Percentiles rank a stretch among this genome's conserved stretches.
phyloP scores from a whole-genome alignment of 2,113 vertebrate species.

The Tor tambroides region DNA sequence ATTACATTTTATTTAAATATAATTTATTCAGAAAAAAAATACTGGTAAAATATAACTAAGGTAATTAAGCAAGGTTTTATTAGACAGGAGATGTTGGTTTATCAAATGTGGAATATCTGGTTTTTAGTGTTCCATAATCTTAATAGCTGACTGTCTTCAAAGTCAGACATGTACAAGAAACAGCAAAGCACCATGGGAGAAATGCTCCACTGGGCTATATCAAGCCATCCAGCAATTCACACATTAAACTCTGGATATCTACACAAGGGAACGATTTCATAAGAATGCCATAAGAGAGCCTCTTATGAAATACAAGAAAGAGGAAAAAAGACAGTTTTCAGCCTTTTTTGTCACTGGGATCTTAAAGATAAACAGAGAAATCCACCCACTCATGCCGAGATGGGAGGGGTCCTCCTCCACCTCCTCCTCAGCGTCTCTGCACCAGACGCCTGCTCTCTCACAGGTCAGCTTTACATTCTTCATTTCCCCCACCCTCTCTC shows the following conservation, averaged over 20 bases:
- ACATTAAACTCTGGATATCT: slow-evolving; percentile 36
- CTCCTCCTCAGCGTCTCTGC: slow-evolving; percentile 37
- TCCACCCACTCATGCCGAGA: slow-evolving; percentile 40
- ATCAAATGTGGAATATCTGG: slow-evolving; percentile 4
- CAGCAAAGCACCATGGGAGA: slow-evolving; percentile 43
- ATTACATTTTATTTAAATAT: no score
- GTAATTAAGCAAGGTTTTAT: neutral
- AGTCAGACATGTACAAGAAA: slow-evolving; percentile 37
- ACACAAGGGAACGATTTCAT: slow-evolving; percentile 47
- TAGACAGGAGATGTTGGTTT: neutral
- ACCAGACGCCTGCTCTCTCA: slow-evolving; percentile 44
- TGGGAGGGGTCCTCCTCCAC: slow-evolving; percentile 41
- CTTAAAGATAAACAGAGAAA: slow-evolving; percentile 56
- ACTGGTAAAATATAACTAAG: neutral
- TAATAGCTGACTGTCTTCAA: slow-evolving; percentile 8
- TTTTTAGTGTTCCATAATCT: neutral
- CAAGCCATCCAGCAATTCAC: slow-evolving; percentile 34
- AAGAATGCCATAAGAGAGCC: slow-evolving; percentile 69
- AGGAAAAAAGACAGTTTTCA: slow-evolving; percentile 49
- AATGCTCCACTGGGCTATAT: slow-evolving; percentile 25
- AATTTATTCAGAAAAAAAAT: no score
- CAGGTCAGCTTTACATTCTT: slow-evolving; percentile 39
- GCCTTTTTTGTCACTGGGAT: slow-evolving; percentile 51
- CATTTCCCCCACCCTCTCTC: slow-evolving; percentile 9
- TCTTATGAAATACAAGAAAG: slow-evolving; percentile 66